Percentiles rank a stretch among this genome's conserved stretches.
These are phyloP conservation scores for Caradrina kadenii DNA, from an alignment of 2,888 invertebrate genomes.

Conservation along the genomic window DNA sequence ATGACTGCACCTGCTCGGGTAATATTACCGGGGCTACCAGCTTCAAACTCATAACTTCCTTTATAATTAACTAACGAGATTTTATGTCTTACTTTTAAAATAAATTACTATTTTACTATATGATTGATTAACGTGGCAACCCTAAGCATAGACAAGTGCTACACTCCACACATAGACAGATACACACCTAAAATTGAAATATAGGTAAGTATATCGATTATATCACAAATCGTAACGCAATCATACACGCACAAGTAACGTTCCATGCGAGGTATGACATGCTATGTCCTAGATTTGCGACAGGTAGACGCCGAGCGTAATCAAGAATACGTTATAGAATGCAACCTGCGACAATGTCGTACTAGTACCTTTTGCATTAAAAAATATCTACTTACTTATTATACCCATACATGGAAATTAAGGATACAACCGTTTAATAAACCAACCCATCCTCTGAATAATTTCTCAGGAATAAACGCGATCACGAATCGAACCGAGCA, in stretches of 20 bases:
- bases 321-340: constrained; percentile 74
- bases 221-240: constrained; percentile 86
- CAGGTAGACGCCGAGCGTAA: constrained; percentile 81
- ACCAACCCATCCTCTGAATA: constrained; percentile 72
- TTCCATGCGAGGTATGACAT: constrained; percentile 85
- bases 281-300: constrained; percentile 88
- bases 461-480: constrained; percentile 75
- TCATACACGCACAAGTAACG: constrained; percentile 79
- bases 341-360: constrained; percentile 75
- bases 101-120: no score
- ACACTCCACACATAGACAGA: constrained; percentile 56
- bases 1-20: constrained; percentile 83
- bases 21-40: constrained; percentile 71
- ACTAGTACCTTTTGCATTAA: constrained; percentile 64
- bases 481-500: constrained; percentile 71
- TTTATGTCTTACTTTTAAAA: constrained; percentile 24
- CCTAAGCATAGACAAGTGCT: constrained; percentile 54
- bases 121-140: constrained; percentile 31
- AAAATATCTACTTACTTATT: constrained; percentile 62
- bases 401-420: constrained; percentile 67
- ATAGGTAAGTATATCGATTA: constrained; percentile 74
- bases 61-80: constrained; percentile 48
- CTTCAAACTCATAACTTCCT: constrained; percentile 59
- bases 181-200: constrained; percentile 71
- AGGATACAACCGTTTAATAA: constrained; percentile 73